Conservation (phyloP, 92 coral and sea anemone genomes). For the Zoanthus sansibaricus region DNA sequence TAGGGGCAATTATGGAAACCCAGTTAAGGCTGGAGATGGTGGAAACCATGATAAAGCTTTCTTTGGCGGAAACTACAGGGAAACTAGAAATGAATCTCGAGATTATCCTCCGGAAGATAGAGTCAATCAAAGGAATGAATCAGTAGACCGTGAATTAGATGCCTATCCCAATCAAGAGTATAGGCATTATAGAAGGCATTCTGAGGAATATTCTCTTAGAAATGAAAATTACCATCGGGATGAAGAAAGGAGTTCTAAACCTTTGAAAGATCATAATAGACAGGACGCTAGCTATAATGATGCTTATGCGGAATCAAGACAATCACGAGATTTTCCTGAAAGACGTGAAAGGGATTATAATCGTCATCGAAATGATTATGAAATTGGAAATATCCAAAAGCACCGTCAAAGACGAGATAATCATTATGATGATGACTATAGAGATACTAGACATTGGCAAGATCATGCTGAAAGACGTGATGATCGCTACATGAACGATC, state of each 20-base stretch:
- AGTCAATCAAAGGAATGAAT: not conserved
- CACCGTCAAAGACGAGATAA: constrained; percentile 9
- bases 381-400: not conserved
- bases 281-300: not conserved
- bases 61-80: not conserved
- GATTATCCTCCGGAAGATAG: not conserved
- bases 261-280: not conserved
- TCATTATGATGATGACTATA: constrained; percentile 8
- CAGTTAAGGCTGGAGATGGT: not conserved
- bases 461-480: not conserved
- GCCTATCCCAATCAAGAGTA: not conserved
- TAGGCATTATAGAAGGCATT: not conserved
- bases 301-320: not conserved
- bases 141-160: not conserved
- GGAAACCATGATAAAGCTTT: not conserved
- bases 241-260: not conserved
- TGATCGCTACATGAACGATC: not conserved
- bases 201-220: not conserved
- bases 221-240: not conserved
- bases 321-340: not conserved
- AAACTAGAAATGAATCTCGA: not conserved
- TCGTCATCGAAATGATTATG: not conserved
- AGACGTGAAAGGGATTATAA: constrained; percentile 14
- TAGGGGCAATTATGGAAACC: not conserved
- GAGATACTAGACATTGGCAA: constrained; percentile 9